phyloP scores from a whole-genome alignment of 2,113 vertebrate genomes.

The Oxyura jamaicensis region DNA sequence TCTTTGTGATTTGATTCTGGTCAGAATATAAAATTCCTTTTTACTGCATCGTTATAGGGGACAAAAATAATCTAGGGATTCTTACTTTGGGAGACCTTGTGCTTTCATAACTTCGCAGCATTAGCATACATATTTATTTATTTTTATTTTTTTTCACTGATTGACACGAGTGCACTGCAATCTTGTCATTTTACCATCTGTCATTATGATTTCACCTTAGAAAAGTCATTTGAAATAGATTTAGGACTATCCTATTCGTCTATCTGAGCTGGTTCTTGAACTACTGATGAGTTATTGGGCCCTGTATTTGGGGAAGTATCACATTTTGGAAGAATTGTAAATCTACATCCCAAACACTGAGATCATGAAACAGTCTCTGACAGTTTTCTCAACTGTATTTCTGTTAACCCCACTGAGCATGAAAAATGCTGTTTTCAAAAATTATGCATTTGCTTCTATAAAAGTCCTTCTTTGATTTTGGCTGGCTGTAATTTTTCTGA shows the following conservation, averaged over 20 bases:
- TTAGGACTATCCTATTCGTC: not conserved
- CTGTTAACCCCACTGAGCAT: not conserved
- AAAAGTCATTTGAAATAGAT: not conserved
- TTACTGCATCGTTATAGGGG: not conserved
- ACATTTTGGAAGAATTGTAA: not conserved
- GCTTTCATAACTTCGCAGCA: not conserved
- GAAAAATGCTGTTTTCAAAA: not conserved
- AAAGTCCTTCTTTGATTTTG: not conserved
- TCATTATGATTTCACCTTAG: not conserved
- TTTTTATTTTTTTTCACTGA: not conserved
- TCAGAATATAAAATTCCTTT: not conserved
- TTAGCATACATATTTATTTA: not conserved
- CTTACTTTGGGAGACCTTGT: not conserved
- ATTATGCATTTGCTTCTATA: not conserved
- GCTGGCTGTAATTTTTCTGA: not conserved
- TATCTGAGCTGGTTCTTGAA: not conserved
- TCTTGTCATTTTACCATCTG: not conserved
- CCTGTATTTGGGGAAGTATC: not conserved
- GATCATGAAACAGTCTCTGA: not conserved
- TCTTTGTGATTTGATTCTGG: not conserved
- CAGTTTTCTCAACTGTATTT: not conserved
- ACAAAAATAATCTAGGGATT: not conserved
- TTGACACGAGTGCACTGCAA: not conserved
- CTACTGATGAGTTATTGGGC: not conserved
- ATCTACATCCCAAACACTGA: not conserved